These are phyloP conservation scores for Ceuthmochares aereus DNA, from an alignment of 2,113 vertebrate species.

Conservation along the genomic window DNA sequence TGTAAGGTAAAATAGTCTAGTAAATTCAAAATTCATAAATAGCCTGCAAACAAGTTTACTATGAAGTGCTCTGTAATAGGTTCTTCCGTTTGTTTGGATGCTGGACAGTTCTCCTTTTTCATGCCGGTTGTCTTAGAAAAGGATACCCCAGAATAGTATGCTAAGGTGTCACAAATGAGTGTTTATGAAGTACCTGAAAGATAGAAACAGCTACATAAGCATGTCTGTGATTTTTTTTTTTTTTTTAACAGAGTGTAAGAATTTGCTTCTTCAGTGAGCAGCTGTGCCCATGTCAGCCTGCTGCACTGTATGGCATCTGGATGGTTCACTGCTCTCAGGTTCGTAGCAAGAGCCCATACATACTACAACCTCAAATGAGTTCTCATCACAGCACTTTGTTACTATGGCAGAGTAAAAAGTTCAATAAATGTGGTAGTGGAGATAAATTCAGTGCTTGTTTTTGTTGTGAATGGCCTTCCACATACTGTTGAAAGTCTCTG, in stretches of 20 bases:
- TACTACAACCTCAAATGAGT: accelerated
- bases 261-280: background rate
- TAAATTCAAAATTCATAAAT: background rate
- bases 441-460: background rate
- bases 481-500: background rate
- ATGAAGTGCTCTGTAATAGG: background rate
- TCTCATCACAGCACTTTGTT: background rate
- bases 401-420: background rate
- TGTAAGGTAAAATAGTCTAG: background rate
- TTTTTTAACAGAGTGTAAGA: background rate
- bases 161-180: background rate
- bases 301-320: accelerated
- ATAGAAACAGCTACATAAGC: background rate
- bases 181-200: background rate
- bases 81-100: background rate
- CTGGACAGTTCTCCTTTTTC: background rate
- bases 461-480: background rate
- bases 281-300: accelerated
- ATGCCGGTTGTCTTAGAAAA: background rate
- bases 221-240: too few relatives aligned
- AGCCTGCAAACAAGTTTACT: background rate
- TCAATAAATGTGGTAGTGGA: background rate
- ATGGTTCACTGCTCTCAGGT: background rate
- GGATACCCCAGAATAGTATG: background rate
- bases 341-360: accelerated